Evolutionary conservation across 2,888 invertebrate species (phyloP).

Genomic region (Agrilus mali): DNA sequence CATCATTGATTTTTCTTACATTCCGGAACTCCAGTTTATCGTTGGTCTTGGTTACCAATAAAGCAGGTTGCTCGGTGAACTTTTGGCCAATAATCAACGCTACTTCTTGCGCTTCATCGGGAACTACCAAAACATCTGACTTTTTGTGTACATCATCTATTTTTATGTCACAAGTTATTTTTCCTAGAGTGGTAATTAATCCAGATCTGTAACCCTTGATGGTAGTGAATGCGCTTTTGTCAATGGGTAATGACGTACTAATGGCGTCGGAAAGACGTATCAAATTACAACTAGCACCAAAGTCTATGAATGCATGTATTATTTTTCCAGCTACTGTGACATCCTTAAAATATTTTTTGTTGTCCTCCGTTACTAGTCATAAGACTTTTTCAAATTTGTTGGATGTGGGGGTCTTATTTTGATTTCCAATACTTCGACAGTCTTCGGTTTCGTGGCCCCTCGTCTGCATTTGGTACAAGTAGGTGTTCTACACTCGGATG

Average conservation of each 20-base stretch:
- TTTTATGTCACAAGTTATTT: neutral
- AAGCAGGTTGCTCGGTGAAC: slow-evolving; percentile 9
- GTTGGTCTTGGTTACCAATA: slow-evolving; percentile 4
- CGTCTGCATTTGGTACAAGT: too few relatives aligned
- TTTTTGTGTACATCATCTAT: slow-evolving; percentile 6
- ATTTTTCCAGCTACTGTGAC: neutral
- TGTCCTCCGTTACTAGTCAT: too few relatives aligned
- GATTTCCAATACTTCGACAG: too few relatives aligned
- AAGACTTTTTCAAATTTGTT: too few relatives aligned
- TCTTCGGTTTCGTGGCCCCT: too few relatives aligned
- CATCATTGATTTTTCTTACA: too few relatives aligned
- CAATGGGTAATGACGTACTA: too few relatives aligned
- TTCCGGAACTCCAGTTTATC: too few relatives aligned
- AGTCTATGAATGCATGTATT: slow-evolving; percentile 1
- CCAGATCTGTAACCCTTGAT: slow-evolving; percentile 1
- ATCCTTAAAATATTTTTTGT: too few relatives aligned
- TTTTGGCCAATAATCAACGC: slow-evolving; percentile 9
- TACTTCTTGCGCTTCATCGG: slow-evolving; percentile 5
- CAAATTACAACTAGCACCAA: slow-evolving; percentile 4
- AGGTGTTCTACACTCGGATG: too few relatives aligned
- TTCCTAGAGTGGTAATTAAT: slow-evolving; percentile 1
- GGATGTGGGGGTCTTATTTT: too few relatives aligned
- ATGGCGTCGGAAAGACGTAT: neutral
- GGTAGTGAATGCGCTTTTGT: neutral
- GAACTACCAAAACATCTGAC: slow-evolving; percentile 6